Base-by-base conservation (phyloP, 1,140 invertebrate genomes). In the Parapsyche elsis region DNA sequence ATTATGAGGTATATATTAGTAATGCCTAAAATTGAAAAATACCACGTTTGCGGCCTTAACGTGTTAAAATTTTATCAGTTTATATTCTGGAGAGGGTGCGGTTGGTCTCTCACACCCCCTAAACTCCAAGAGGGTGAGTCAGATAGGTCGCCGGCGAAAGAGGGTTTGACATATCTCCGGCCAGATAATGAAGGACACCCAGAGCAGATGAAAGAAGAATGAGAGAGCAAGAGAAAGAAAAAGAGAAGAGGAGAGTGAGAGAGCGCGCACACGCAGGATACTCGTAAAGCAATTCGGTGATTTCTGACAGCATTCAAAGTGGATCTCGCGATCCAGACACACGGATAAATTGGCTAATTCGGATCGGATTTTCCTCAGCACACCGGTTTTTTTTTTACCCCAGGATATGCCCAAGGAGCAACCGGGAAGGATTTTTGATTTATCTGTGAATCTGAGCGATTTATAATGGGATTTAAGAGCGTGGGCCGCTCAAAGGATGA, bases 121-220 rank as follows among this genome's bases (percentile, higher is more conserved):
- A 1, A 38, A 38, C 67, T 59, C 76, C 67, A 38, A 53, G 76
- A 74, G 76, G 46, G 59, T 38, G 80, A 74, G 76, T 71, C 71
- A 74, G 64, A 81, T 73, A 78, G 81, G 78, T 71, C 61, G 59
- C 73, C 78, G 71, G 49, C 61, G 70, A 76, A 83, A 80, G 82
- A 83, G 82, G 82, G 82, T 83, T 74, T 81, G 82, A 83, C 82
- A 83, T 83, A 83, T 83, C 82, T 81, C 61, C 61, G 67, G 75
- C 14, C 21, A 79, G 80, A 83, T 83, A 83, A 83, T 83, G 82
- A 83, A 81, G 82, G 80, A 79, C 30, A 24, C 61, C 21, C 23
- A 59, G 74, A 57, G 74, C 70, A 81, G 80, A 81, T 78, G 80
- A 78, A 81, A 77, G 80, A 71, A 71, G 75, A 78, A 71, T 44